Evolutionary conservation across 2,113 vertebrate species (phyloP).

Genomic region (Reinhardtius hippoglossoides): DNA sequence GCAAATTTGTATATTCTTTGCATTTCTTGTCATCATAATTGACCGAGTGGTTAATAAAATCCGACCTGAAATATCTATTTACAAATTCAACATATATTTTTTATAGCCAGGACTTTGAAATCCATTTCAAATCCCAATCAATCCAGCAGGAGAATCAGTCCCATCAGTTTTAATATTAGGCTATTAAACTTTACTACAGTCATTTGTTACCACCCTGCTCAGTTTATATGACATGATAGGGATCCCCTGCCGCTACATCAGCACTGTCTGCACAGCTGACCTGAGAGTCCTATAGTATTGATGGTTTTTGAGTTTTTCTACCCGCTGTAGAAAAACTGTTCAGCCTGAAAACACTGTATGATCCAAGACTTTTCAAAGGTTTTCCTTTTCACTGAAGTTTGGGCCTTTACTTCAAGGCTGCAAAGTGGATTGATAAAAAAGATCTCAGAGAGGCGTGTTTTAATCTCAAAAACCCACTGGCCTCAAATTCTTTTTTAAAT

Average conservation of each 20-base stretch:
- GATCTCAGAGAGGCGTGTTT: not conserved
- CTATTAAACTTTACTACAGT: slow-evolving; percentile 14
- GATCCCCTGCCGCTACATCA: slow-evolving; percentile 20
- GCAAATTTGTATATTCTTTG: not conserved
- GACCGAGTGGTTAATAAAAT: not conserved
- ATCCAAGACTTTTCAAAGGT: not conserved
- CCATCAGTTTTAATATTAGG: slow-evolving; percentile 3
- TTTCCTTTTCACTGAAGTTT: not conserved
- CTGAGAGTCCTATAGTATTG: slow-evolving; percentile 43
- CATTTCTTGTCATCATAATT: not conserved
- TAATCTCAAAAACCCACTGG: not conserved
- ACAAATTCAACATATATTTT: not conserved
- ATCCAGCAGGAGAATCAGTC: not conserved
- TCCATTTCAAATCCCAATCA: not conserved
- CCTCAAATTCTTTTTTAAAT: not conserved
- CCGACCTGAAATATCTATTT: not conserved
- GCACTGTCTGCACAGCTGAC: slow-evolving; percentile 51
- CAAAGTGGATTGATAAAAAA: not conserved
- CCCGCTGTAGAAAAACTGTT: not conserved
- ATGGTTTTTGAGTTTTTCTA: slow-evolving; percentile 58
- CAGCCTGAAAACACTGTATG: not conserved
- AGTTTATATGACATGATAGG: slow-evolving; percentile 39
- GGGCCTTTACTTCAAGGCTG: not conserved
- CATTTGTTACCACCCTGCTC: slow-evolving; percentile 8
- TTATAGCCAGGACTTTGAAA: not conserved